A percentile compares a stretch with the other conserved stretches of the same genome.
These are phyloP conservation scores for Phoxinus phoxinus DNA, from an alignment of 2,113 vertebrate species.

Conservation along the genomic window DNA sequence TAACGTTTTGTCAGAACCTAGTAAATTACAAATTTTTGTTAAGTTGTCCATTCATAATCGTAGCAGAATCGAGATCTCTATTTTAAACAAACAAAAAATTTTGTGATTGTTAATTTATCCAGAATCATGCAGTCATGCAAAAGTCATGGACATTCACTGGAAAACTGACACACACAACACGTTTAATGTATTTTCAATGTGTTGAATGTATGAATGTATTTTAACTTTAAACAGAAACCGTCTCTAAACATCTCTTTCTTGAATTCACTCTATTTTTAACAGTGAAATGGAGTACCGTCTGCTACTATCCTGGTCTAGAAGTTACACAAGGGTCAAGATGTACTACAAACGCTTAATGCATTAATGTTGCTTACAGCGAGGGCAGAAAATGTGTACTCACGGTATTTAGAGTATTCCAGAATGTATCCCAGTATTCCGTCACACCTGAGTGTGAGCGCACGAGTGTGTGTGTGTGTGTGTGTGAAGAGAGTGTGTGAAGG, in stretches of 20 bases:
- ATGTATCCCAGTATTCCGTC: background rate
- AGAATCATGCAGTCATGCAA: too few relatives aligned
- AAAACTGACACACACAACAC: background rate
- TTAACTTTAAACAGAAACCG: background rate
- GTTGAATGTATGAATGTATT: background rate
- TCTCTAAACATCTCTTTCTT: background rate
- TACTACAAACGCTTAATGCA: background rate
- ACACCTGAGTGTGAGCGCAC: background rate
- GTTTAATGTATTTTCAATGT: background rate
- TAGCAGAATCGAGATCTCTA: too few relatives aligned
- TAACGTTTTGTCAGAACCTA: too few relatives aligned
- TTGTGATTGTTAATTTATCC: too few relatives aligned
- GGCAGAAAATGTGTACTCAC: slow-evolving; percentile 35
- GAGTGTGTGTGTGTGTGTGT: background rate
- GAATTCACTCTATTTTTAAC: slow-evolving; percentile 16
- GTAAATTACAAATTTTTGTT: too few relatives aligned
- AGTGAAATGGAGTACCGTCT: slow-evolving; percentile 12
- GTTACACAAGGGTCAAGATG: background rate
- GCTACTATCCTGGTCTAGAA: slow-evolving; percentile 12
- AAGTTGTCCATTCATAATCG: too few relatives aligned
- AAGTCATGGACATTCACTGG: background rate
- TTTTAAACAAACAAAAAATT: too few relatives aligned
- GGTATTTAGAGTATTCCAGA: background rate
- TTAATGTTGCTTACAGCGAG: background rate
- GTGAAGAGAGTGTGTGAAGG: background rate